phyloP scores from a whole-genome alignment of 2,113 vertebrate species.

The Talpa occidentalis region DNA sequence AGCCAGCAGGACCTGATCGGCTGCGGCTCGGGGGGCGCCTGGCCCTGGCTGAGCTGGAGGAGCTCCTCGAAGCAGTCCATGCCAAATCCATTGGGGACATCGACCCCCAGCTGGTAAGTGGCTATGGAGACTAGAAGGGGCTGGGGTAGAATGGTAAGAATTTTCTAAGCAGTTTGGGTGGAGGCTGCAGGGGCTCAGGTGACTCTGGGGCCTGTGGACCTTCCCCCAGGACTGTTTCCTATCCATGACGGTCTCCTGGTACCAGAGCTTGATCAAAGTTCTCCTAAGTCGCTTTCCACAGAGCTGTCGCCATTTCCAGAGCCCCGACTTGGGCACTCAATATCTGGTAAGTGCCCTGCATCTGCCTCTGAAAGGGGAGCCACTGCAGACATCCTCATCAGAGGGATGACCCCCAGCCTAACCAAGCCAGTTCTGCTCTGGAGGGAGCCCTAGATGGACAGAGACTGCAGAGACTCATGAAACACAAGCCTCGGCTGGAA shows the following conservation, averaged over 20 bases:
- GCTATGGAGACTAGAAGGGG: neutral
- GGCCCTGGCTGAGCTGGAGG: constrained; percentile 94
- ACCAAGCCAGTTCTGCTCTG: neutral
- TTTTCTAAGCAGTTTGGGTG: neutral
- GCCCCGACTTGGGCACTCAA: constrained; percentile 92
- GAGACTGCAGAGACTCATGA: neutral
- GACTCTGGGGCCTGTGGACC: neutral
- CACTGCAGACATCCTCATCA: neutral
- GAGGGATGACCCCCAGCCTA: neutral
- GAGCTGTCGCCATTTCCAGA: constrained; percentile 97
- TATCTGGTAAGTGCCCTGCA: constrained; percentile 91
- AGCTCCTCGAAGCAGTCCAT: constrained; percentile 95
- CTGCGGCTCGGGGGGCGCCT: constrained; percentile 94
- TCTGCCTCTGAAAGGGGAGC: neutral
- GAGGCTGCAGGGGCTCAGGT: neutral
- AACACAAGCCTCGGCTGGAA: neutral
- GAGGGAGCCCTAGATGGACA: neutral
- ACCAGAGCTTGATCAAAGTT: constrained; percentile 98
- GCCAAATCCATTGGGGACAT: constrained; percentile 95
- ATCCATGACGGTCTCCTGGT: constrained; percentile 97
- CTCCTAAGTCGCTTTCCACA: constrained; percentile 96
- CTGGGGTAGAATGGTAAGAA: neutral
- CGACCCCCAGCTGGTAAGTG: constrained; percentile 95
- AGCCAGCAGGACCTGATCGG: constrained; percentile 94
- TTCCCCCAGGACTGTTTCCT: constrained; percentile 94